Base-by-base conservation (phyloP, 2,797 vertebrate species). In the Cyclura pinguis region DNA sequence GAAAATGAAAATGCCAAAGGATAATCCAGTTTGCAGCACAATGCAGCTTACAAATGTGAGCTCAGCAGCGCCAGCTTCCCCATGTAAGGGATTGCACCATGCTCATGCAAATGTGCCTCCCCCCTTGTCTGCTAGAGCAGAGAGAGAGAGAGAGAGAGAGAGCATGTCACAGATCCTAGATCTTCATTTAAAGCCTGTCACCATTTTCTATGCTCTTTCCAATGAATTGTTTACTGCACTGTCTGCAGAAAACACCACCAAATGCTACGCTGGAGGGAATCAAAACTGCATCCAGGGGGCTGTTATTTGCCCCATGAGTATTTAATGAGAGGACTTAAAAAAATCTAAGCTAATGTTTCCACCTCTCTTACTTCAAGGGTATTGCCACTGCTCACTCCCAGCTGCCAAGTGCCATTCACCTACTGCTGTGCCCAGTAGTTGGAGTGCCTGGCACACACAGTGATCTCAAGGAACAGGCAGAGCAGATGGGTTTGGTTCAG, bases 181-280 rank as follows among this genome's bases (percentile, higher is more conserved):
- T 80, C 55, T 84, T 87, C 80, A 90, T 87, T 92, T 80, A 90
- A 84, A 89, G 81, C 73, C 73, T 92, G 83, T 87, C 80, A 92
- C 80, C 88, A 10, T 87, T 74, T 87, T 84, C 59, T 64, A 67
- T 87, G 64, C 27, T n/a, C 81, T 87, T 74, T 29, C 81, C 88
- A 87, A 72, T 62, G 38, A 77, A 59, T 87, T 73, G 52, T 87
- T 90, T 74, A 84, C 80, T 86, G 88, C 80, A 64, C 59, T 38
- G 64, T 77, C 64, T 64, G 85, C 80, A 64, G 64, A 52, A 92
- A 84, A 62, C 29, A 87, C 78, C 59, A 89, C 47, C 72, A 38
- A 87, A 72, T 20, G 67, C 57, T 78, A 87, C 1, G 12, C 59
- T 76, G 78, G 80, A 86, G 80, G 62, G 29, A 84, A 84, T 80